Evolutionary conservation across 2,888 invertebrate genomes (phyloP).

Genomic region (Portevinia maculata): DNA sequence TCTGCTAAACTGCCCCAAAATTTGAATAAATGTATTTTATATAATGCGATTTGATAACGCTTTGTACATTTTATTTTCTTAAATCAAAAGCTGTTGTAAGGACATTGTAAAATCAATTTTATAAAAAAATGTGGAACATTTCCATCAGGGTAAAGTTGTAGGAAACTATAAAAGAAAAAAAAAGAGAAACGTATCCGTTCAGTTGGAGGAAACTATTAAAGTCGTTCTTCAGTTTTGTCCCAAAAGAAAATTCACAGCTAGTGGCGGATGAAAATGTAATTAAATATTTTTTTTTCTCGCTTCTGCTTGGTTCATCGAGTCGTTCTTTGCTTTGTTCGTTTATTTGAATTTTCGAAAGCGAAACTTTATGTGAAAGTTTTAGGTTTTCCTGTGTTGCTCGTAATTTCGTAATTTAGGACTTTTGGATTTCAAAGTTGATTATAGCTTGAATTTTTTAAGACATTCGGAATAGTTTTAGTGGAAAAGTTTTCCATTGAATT

Average conservation of each 20-base stretch:
- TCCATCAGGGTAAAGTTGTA: slow-evolving; percentile 34
- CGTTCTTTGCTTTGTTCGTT: slow-evolving; percentile 45
- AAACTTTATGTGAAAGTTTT: slow-evolving; percentile 63
- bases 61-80: slow-evolving; percentile 5
- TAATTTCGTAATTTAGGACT: slow-evolving; percentile 25
- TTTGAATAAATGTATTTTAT: too few relatives aligned
- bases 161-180: slow-evolving; percentile 16
- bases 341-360: slow-evolving; percentile 25
- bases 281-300: slow-evolving; percentile 46
- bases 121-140: slow-evolving; percentile 21
- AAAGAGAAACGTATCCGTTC: slow-evolving; percentile 21
- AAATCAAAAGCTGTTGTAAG: slow-evolving; percentile 37
- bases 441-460: slow-evolving; percentile 9
- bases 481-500: slow-evolving; percentile 30
- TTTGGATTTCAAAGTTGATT: slow-evolving; percentile 48
- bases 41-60: not conserved
- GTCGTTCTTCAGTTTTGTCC: slow-evolving; percentile 42
- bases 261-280: slow-evolving; percentile 69
- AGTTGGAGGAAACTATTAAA: slow-evolving; percentile 45
- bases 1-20: too few relatives aligned
- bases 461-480: slow-evolving; percentile 2
- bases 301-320: slow-evolving; percentile 17
- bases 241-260: slow-evolving; percentile 51
- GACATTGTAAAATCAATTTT: slow-evolving; percentile 38
- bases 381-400: not conserved